A percentile compares a stretch with the other conserved stretches of the same genome.
These are phyloP conservation scores for Hassar affinis DNA, from an alignment of 2,113 vertebrate species.

Conservation along the genomic window DNA sequence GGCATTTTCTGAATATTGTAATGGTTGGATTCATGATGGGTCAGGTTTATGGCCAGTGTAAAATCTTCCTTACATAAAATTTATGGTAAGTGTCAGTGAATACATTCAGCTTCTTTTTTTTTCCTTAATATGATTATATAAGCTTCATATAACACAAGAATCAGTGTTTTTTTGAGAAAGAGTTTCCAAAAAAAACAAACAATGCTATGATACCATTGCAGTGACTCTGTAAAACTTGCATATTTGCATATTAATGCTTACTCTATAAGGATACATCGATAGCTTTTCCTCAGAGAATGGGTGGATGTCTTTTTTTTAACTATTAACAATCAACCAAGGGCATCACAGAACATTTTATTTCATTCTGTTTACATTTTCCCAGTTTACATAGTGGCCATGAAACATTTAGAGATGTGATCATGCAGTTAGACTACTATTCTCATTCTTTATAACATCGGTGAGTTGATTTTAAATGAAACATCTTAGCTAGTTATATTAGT, in stretches of 20 bases:
- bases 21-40: constrained; percentile 2
- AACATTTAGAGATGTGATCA: background rate
- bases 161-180: background rate
- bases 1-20: background rate
- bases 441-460: background rate
- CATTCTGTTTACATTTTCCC: background rate
- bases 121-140: background rate
- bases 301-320: no score
- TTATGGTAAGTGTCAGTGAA: background rate
- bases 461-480: no score
- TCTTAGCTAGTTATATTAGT: no score
- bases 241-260: background rate
- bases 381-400: background rate
- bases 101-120: background rate
- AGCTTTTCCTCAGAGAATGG: background rate
- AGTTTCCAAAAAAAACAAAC: background rate
- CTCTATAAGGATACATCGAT: background rate
- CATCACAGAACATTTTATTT: background rate
- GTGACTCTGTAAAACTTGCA: background rate
- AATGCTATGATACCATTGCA: background rate
- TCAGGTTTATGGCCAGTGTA: background rate
- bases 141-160: background rate
- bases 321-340: background rate
- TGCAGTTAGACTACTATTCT: background rate
- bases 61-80: background rate